phyloP scores from a whole-genome alignment of 2,797 vertebrate genomes.

The Squalus acanthias region DNA sequence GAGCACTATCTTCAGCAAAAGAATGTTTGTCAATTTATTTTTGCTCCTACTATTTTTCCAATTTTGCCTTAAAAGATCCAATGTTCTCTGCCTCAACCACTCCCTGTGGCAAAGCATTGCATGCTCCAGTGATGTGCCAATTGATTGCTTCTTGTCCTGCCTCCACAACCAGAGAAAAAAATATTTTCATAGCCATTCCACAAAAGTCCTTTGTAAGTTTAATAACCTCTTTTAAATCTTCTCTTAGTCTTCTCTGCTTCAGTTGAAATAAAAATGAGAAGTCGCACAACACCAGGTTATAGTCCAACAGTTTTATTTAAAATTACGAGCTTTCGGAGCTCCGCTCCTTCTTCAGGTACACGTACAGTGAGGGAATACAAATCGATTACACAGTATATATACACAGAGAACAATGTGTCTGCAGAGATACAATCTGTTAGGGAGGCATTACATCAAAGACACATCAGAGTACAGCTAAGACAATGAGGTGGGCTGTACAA shows the following conservation, averaged over 20 bases:
- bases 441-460: too few relatives aligned
- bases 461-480: too few relatives aligned
- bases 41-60: neutral
- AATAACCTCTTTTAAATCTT: neutral
- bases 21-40: neutral
- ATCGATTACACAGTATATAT: too few relatives aligned
- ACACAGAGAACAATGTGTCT: too few relatives aligned
- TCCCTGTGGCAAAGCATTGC: neutral
- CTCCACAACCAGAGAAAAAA: neutral
- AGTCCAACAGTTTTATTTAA: too few relatives aligned
- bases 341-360: too few relatives aligned
- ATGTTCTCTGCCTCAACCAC: too few relatives aligned
- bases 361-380: too few relatives aligned
- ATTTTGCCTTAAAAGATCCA: neutral
- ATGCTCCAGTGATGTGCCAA: neutral
- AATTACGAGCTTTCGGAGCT: too few relatives aligned
- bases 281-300: too few relatives aligned
- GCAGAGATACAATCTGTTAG: too few relatives aligned
- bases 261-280: neutral
- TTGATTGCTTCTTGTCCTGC: neutral
- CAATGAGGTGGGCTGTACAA: too few relatives aligned
- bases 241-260: neutral
- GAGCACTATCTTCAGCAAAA: neutral
- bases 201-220: neutral
- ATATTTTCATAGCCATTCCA: neutral